Evolutionary conservation across 2,113 vertebrate species (phyloP).

Genomic region (Hyla sarda): DNA sequence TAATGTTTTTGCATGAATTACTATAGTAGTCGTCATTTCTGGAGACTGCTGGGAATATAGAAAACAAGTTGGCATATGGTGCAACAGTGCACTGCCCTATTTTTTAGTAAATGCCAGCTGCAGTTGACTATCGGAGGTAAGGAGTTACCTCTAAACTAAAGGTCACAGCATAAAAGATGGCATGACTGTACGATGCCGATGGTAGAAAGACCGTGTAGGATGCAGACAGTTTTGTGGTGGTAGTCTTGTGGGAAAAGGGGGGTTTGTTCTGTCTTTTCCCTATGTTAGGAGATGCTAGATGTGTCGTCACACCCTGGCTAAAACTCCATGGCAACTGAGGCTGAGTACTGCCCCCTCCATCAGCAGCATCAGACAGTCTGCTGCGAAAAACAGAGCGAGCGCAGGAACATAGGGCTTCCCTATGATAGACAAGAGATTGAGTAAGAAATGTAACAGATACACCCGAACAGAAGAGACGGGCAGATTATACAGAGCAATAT

Average conservation of each 20-base stretch:
- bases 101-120: background rate
- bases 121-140: background rate
- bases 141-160: background rate
- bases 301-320: slow-evolving; percentile 56
- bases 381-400: background rate
- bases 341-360: slow-evolving; percentile 44
- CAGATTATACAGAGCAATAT: background rate
- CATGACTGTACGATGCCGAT: background rate
- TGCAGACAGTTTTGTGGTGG: slow-evolving; percentile 39
- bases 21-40: background rate
- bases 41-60: background rate
- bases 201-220: slow-evolving; percentile 8
- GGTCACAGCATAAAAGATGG: background rate
- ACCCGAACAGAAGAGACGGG: background rate
- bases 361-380: slow-evolving; percentile 42
- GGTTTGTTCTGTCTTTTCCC: slow-evolving; percentile 4
- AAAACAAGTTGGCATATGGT: background rate
- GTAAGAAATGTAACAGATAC: background rate
- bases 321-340: slow-evolving; percentile 56
- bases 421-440: background rate
- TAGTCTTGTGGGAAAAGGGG: slow-evolving; percentile 19
- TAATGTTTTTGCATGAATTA: background rate
- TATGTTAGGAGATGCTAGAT: slow-evolving; percentile 30
- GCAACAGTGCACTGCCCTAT: background rate
- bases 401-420: slow-evolving; percentile 8